phyloP scores from a whole-genome alignment of 92 coral and sea anemone genomes.

The Umimayanthus chanpuru region DNA sequence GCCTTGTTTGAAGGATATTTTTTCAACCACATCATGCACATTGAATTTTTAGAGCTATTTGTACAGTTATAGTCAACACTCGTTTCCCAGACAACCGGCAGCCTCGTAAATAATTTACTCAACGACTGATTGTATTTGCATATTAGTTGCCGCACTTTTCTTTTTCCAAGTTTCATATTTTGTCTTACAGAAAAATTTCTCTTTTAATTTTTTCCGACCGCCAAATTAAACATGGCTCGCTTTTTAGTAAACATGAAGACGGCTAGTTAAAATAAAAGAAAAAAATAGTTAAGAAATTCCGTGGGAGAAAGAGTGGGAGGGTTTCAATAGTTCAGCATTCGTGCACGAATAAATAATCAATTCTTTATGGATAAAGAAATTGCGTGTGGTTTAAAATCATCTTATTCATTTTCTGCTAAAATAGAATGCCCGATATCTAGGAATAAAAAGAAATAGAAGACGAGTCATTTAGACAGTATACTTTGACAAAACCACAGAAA shows the following conservation, averaged over 20 bases:
- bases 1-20: not conserved
- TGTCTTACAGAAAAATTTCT: not conserved
- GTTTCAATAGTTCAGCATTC: slow-evolving; percentile 9
- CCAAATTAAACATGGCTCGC: not conserved
- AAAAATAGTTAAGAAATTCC: not conserved
- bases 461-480: too few species aligned
- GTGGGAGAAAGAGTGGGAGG: slow-evolving; percentile 28
- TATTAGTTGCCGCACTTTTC: not conserved
- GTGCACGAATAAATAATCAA: slow-evolving; percentile 11
- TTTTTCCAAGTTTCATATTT: not conserved
- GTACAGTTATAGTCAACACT: not conserved
- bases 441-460: not conserved
- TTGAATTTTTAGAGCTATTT: not conserved
- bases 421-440: not conserved
- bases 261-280: not conserved
- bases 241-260: not conserved
- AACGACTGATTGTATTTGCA: not conserved
- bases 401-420: not conserved
- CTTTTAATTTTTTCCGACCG: not conserved
- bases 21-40: not conserved
- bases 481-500: too few species aligned
- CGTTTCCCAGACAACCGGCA: slow-evolving; percentile 15
- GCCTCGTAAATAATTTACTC: slow-evolving; percentile 21
- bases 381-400: not conserved
- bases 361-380: not conserved